These are phyloP conservation scores for Carduelis carduelis DNA, from an alignment of 2,797 vertebrate species.

Conservation along the genomic window DNA sequence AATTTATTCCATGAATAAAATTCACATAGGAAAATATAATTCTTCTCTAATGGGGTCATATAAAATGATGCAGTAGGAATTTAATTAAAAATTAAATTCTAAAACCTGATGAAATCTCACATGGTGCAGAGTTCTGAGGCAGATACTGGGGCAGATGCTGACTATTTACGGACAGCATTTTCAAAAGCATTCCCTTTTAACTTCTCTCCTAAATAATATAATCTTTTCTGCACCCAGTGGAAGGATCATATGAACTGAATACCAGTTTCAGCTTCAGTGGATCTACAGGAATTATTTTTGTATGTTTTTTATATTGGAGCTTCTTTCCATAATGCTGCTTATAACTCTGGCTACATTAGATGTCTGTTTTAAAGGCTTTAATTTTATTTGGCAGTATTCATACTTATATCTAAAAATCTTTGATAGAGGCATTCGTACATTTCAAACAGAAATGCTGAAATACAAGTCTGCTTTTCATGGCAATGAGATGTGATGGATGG, in stretches of 20 bases:
- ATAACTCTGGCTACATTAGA: not conserved
- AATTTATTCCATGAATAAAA: constrained; percentile 44
- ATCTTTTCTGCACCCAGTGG: not conserved
- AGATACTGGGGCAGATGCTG: not conserved
- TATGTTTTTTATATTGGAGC: not conserved
- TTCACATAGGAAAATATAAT: not conserved
- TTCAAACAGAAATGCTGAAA: not conserved
- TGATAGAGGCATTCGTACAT: not conserved
- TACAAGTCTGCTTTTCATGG: not conserved
- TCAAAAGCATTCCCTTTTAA: not conserved
- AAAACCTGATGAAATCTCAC: not conserved
- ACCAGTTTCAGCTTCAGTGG: not conserved
- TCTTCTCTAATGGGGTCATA: not conserved
- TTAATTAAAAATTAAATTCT: not conserved
- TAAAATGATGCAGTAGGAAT: not conserved
- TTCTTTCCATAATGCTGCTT: not conserved
- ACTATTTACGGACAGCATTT: not conserved
- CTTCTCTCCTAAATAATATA: not conserved
- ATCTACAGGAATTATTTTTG: not conserved
- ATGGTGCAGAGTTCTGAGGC: not conserved
- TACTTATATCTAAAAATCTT: not conserved
- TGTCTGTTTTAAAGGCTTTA: not conserved
- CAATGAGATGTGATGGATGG: not conserved
- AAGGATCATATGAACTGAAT: not conserved
- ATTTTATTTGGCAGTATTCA: not conserved